Percentiles rank a stretch among this genome's conserved stretches.
Conservation (phyloP, 2,113 vertebrate genomes). For the Montifringilla adamsi region DNA sequence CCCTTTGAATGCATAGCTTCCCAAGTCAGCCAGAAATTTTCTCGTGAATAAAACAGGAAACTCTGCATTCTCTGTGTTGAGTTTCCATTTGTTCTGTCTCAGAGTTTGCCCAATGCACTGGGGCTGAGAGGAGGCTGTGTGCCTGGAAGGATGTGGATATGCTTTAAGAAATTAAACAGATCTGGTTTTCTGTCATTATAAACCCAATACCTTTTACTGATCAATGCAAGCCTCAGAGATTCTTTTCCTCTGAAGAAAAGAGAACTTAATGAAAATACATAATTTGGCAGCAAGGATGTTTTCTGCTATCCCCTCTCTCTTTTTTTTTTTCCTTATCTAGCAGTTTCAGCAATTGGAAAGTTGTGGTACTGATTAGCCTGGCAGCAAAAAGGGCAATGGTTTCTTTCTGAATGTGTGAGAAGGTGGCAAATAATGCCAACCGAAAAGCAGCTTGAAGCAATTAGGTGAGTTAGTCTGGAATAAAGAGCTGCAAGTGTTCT, state of each 20-base stretch:
- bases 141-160: not conserved
- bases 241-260: not conserved
- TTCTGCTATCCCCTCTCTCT: not conserved
- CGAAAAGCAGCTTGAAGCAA: not conserved
- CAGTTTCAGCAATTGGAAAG: not conserved
- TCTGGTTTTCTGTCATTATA: not conserved
- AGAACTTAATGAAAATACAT: not conserved
- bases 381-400: not conserved
- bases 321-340: not conserved
- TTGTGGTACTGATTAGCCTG: not conserved
- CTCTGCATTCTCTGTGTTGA: not conserved
- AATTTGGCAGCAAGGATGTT: not conserved
- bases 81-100: not conserved
- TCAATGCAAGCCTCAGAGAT: not conserved
- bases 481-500: not conserved
- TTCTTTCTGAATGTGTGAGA: not conserved
- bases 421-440: constrained; percentile 15
- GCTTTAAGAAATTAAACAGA: not conserved
- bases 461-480: not conserved
- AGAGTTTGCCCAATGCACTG: not conserved
- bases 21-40: not conserved
- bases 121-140: not conserved
- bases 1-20: not conserved
- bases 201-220: not conserved
- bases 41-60: not conserved